Evolutionary conservation across 2,113 vertebrate species (phyloP), one percentile per base, ranked within the genome.

Genomic region (Mus spicilegus): DNA sequence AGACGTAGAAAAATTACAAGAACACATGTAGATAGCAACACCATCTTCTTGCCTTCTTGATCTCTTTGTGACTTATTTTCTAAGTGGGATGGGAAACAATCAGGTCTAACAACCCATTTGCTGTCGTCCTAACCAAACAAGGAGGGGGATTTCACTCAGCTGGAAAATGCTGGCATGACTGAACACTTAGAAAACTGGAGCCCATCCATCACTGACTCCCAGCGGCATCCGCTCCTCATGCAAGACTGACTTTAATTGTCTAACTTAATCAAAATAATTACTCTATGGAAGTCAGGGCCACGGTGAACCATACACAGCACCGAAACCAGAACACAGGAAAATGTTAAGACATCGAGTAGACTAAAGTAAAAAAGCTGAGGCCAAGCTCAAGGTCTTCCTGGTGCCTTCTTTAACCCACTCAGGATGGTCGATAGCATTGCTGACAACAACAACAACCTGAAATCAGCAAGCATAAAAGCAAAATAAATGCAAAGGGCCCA

Each of bases 211-310:
- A 67, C 17, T 81, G 51, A 76, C 96, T 98, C 98, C 97, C 95
- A 77, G 93, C 85, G 63, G 93, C 80, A 95, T 96, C 98, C 84
- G 89, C 96, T 97, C 95, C 97, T 98, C 98, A 98, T 92, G 98
- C 97, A 98, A 98, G 98, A 97, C 96, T 98, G 98, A 98, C 90
- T 98, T 98, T 98, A 97, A 98, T 97, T 0, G 0, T 95, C 96
- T 92, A 98, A 98, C 97, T 98, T 98, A 98, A 99, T 99, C 98
- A 98, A 98, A 98, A 98, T 97, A 96, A 98, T 98, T 98, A 97
- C 95, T 97, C 96, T 97, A 96, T 97, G 97, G 97, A 98, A 98
- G 97, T 97, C 96, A 97, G 61, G 70, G 93, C 90, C 97, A 89
- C 96, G 92, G 97, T 91, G 96, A 97, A 89, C 94, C 95, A 95